Evolutionary conservation across 2,888 invertebrate genomes (phyloP), one percentile per base, ranked within the genome.

Genomic region (Lepidonotus clava): DNA sequence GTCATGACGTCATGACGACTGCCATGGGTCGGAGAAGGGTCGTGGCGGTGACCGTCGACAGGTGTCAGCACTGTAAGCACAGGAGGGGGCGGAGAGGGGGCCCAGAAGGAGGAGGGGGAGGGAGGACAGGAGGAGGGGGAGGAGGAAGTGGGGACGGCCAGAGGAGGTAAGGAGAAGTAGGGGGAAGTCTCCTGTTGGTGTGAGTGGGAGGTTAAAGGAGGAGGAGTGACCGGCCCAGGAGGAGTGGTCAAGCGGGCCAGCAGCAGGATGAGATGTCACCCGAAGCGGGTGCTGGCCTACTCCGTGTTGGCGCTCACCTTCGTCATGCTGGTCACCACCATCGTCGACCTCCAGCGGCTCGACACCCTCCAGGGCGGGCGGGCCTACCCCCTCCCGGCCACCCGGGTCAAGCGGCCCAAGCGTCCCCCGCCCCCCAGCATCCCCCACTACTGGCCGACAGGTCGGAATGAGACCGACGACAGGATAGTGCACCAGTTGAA

Each of bases 381-480:
- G n/a, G 53, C 21, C 2, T 8, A 53, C n/a, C 53, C 53, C 2
- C 53, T n/a, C 2, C 18, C 21, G 53, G n/a, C 2, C 21, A 28
- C 61, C 24, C 21, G 11, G 11, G 21, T 14, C 14, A 51, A 51
- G 21, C 11, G 21, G 21, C 51, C 51, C 11, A 8, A 21, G 46
- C 28, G 21, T 46, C 80, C 28, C 11, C 24, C 28, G 28, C 24
- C 5, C 14, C 24, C 24, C 46, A 0, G 8, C 21, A 18, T 14
- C 46, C 41, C 5, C 80, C 51, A 24, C 21, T 86, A n/a, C 4
- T 86, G 77, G 86, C 77, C 86, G 18, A 38, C n/a, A 18, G 80
- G 80, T 5, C 1, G 28, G 18, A 24, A 5, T 0, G 86, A 86
- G 40, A 32, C 6, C 4, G 80, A 86, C 40, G 86, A 86, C 56